These are phyloP conservation scores for Morone saxatilis DNA, from an alignment of 2,113 vertebrate species.

Conservation along the genomic window DNA sequence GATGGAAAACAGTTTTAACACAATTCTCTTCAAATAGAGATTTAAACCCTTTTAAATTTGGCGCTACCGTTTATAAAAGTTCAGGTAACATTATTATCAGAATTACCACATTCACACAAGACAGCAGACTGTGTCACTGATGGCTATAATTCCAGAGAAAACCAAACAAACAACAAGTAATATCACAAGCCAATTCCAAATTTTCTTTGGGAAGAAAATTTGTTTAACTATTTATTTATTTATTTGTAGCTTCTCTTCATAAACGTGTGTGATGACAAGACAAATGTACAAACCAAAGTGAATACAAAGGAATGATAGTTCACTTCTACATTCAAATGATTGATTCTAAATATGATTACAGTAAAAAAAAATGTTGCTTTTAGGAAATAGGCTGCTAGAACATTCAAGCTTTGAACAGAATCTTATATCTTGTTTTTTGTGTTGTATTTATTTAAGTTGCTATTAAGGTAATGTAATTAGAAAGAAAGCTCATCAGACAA, in stretches of 20 bases:
- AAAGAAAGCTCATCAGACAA: not conserved
- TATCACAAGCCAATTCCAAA: not conserved
- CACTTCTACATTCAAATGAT: not conserved
- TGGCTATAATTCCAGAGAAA: not conserved
- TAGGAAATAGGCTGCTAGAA: not conserved
- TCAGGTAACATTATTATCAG: not conserved
- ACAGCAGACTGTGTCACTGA: rapidly evolving
- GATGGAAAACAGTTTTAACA: too few species aligned
- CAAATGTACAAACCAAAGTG: not conserved
- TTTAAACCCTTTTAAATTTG: not conserved
- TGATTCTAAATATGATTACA: not conserved
- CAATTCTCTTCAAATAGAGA: too few species aligned
- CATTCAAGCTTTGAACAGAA: not conserved
- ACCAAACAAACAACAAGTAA: not conserved
- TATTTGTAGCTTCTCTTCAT: too few species aligned
- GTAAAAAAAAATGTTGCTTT: not conserved
- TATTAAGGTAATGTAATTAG: not conserved
- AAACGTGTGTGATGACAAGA: too few species aligned
- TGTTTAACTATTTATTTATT: too few species aligned
- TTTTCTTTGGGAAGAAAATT: too few species aligned
- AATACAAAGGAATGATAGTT: not conserved
- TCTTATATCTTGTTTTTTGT: not conserved
- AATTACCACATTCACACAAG: not conserved
- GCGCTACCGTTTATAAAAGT: not conserved
- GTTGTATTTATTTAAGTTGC: not conserved